phyloP scores from a whole-genome alignment of 30 jellyfish, hydroid and myxozoan species.

The Aurelia aurita complex sp. Pacific region DNA sequence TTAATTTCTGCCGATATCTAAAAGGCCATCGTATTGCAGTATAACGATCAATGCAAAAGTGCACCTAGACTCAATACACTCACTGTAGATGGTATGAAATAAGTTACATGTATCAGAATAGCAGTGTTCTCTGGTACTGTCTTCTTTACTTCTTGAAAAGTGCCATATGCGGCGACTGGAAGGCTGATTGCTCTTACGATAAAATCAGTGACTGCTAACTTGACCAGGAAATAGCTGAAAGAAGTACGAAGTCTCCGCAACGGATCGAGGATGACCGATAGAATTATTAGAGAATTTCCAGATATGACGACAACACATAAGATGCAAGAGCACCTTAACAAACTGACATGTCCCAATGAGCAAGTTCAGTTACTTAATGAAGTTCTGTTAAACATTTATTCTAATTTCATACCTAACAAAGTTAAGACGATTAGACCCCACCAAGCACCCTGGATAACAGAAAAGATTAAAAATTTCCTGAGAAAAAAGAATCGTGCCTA shows the following conservation, averaged over 20 bases:
- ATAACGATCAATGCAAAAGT: constrained; percentile 79
- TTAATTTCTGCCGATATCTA: constrained; percentile 44
- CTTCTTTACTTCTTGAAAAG: constrained; percentile 61
- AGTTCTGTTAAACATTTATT: too few relatives aligned
- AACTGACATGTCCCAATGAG: too few relatives aligned
- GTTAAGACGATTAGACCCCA: too few relatives aligned
- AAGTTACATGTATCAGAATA: constrained; percentile 31
- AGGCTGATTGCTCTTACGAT: constrained; percentile 61
- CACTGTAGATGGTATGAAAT: constrained; percentile 73
- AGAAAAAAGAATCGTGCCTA: too few relatives aligned
- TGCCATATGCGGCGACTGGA: constrained; percentile 67
- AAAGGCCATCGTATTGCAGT: constrained; percentile 81
- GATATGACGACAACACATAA: constrained; percentile 36
- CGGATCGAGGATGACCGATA: constrained; percentile 75
- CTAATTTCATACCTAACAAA: too few relatives aligned
- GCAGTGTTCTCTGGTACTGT: constrained; percentile 8
- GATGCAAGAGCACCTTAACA: neutral
- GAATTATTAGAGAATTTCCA: constrained; percentile 53
- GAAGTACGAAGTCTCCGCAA: constrained; percentile 72
- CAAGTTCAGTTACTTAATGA: too few relatives aligned
- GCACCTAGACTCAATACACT: constrained; percentile 72
- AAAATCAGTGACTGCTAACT: constrained; percentile 76
- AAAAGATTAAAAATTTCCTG: too few relatives aligned
- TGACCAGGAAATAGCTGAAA: constrained; percentile 66
- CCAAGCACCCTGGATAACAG: too few relatives aligned